Evolutionary conservation across 30 jellyfish, hydroid and myxozoan genomes (phyloP), one percentile per base, ranked within the genome.

Genomic region (Euphysa ruthae): DNA sequence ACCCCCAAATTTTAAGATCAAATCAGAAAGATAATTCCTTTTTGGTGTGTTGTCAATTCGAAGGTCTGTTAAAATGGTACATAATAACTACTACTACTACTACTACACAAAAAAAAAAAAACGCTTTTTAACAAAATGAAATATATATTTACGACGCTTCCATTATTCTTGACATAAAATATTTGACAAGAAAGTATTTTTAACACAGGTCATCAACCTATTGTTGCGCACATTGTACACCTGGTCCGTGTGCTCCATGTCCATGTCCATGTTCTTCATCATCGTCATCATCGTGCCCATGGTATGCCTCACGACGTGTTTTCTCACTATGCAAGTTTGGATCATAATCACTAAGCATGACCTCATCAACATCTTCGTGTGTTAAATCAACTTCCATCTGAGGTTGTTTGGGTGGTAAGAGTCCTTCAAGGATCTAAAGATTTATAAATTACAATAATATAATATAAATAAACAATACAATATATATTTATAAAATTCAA

Each of bases 181-280:
- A n/a, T n/a, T n/a, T n/a, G n/a, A n/a, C n/a, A n/a, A n/a, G n/a
- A n/a, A n/a, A n/a, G n/a, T n/a, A n/a, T n/a, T n/a, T n/a, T n/a
- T 46, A 2, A 2, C 54, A 0, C 5, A 56, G 8, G n/a, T n/a
- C n/a, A n/a, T n/a, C n/a, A n/a, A n/a, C n/a, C n/a, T 73, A 88
- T 49, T 81, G 94, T 7, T 93, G 68, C 7, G 97, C 97, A 57
- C 97, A 88, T 52, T 81, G 94, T 82, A 88, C 89, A 22, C 94
- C 97, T 20, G 94, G 93, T n/a, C n/a, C n/a, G n/a, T n/a, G n/a
- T n/a, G n/a, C n/a, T n/a, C n/a, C n/a, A 18, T 56, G 65, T 1
- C 84, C 81, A 19, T 82, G 94, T 44, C 74, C 61, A 19, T 66
- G 82, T 22, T 58, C 75, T 0, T 58, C 91, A 22, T 81, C 97